Conservation (phyloP, 2,888 invertebrate genomes). For the Caradrina clavipalpis region DNA sequence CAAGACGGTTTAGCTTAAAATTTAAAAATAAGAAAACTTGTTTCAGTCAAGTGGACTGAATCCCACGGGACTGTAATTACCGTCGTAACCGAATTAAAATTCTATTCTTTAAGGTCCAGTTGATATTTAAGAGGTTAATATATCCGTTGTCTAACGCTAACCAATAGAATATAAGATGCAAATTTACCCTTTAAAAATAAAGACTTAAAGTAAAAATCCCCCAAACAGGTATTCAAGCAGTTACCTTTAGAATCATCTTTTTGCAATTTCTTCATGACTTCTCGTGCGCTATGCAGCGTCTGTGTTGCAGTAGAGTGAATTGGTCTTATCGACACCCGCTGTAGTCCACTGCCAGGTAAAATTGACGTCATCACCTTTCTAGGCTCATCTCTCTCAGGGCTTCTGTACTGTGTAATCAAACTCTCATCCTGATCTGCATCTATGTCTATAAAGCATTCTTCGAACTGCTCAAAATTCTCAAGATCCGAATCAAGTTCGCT, state of each 20-base stretch:
- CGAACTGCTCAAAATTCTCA: constrained; percentile 85
- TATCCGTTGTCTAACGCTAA: neutral
- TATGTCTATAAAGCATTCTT: constrained; percentile 85
- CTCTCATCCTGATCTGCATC: constrained; percentile 84
- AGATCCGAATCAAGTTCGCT: constrained; percentile 85
- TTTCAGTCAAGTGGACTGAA: too few relatives aligned
- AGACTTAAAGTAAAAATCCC: neutral
- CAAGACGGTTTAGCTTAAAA: too few relatives aligned
- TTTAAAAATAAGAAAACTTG: too few relatives aligned
- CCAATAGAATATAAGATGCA: neutral
- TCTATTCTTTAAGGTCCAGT: neutral
- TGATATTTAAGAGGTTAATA: neutral
- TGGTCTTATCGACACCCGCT: constrained; percentile 82
- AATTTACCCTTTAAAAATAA: neutral
- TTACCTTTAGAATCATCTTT: constrained; percentile 79
- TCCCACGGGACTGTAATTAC: too few relatives aligned
- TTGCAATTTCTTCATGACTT: constrained; percentile 77
- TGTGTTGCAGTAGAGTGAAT: constrained; percentile 75
- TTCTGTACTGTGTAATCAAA: constrained; percentile 75
- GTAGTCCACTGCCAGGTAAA: constrained; percentile 86
- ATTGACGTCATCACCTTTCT: constrained; percentile 82
- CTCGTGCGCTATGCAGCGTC: constrained; percentile 74
- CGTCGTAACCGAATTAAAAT: neutral
- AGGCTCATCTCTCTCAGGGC: constrained; percentile 81
- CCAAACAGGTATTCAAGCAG: neutral